phyloP scores from a whole-genome alignment of 2,888 invertebrate genomes.

The Acleris literana region DNA sequence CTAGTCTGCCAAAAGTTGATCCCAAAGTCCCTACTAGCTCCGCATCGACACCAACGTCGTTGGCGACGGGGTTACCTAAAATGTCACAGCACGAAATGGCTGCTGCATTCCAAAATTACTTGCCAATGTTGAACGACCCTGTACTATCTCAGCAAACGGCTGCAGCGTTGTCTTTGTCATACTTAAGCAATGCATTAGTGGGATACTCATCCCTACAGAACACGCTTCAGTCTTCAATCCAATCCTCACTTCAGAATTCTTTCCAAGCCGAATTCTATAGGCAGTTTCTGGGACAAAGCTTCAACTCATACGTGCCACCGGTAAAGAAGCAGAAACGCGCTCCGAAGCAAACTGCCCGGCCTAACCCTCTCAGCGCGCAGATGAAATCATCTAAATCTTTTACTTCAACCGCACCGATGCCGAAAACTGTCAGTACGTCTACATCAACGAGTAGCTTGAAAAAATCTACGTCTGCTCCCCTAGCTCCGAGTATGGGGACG shows the following conservation, averaged over 20 bases:
- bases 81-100: conserved; percentile 68
- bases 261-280: conserved; percentile 77
- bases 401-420: conserved; percentile 42
- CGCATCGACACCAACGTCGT: conserved; percentile 40
- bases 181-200: conserved; percentile 67
- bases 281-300: conserved; percentile 65
- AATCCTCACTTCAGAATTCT: conserved; percentile 61
- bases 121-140: conserved; percentile 69
- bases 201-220: conserved; percentile 64
- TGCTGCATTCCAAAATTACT: conserved; percentile 68
- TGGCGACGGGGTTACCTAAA: conserved; percentile 57
- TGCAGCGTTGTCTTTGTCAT: conserved; percentile 66
- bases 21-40: conserved; percentile 46
- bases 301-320: conserved; percentile 63
- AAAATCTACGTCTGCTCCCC: conserved; percentile 54
- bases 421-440: conserved; percentile 51
- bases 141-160: conserved; percentile 68
- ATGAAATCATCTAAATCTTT: conserved; percentile 56
- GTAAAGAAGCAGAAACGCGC: conserved; percentile 72
- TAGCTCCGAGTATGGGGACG: conserved; percentile 71
- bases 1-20: conserved; percentile 52
- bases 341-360: conserved; percentile 50
- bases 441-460: conserved; percentile 45
- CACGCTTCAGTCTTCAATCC: conserved; percentile 60
- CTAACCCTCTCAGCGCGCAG: conserved; percentile 43